A percentile compares a stretch with the other conserved stretches of the same genome.
Evolutionary conservation across 1,140 invertebrate genomes (phyloP).

Genomic region (Drosophila tsacasi): DNA sequence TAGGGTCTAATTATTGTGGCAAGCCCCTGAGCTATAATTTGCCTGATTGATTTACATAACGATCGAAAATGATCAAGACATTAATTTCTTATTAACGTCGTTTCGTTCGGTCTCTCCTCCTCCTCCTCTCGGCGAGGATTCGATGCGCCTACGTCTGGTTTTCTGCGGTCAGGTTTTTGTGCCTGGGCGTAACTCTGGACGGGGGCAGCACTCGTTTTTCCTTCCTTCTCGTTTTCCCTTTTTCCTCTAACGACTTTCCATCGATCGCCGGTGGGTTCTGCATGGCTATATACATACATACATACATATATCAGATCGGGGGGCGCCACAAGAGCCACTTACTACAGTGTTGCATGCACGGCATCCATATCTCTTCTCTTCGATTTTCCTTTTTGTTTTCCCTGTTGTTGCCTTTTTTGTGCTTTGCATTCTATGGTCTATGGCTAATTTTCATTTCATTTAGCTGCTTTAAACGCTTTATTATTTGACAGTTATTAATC

Average conservation of each 20-base stretch:
- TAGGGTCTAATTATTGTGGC: slow-evolving; percentile 85
- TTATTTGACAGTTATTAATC: slow-evolving; percentile 45
- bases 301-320: slow-evolving; percentile 34
- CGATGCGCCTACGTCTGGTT: slow-evolving; percentile 38
- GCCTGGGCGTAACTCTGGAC: slow-evolving; percentile 69
- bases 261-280: slow-evolving; percentile 28
- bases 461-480: slow-evolving; percentile 38
- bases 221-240: slow-evolving; percentile 15
- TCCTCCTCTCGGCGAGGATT: slow-evolving; percentile 37
- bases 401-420: not conserved
- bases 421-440: slow-evolving; percentile 5
- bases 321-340: slow-evolving; percentile 56
- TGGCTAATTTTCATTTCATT: slow-evolving; percentile 44
- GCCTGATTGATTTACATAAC: slow-evolving; percentile 85
- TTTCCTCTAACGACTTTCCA: slow-evolving; percentile 47
- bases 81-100: slow-evolving; percentile 85
- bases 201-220: slow-evolving; percentile 37
- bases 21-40: slow-evolving; percentile 85
- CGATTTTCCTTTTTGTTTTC: not conserved
- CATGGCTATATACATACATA: not conserved
- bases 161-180: slow-evolving; percentile 28
- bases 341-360: slow-evolving; percentile 34
- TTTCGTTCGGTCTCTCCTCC: slow-evolving; percentile 53
- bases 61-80: slow-evolving; percentile 85
- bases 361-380: slow-evolving; percentile 30